Percentiles rank a stretch among this genome's conserved stretches.
Conservation (phyloP, 2,888 invertebrate genomes). For the Orthonychiurus folsomi region DNA sequence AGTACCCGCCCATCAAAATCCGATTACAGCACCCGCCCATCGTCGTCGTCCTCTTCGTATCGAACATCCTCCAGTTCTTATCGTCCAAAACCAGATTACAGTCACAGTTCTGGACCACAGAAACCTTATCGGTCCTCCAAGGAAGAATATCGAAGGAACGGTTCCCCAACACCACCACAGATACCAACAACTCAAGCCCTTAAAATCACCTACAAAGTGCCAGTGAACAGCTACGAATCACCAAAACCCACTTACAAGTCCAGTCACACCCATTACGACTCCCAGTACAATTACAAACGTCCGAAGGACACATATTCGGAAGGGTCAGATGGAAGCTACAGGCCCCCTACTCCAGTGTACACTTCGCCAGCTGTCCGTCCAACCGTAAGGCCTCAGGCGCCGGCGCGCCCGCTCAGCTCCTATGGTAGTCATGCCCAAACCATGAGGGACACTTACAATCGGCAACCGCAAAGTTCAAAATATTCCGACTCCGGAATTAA, state of each 20-base stretch:
- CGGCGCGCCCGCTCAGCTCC: background rate
- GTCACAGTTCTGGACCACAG: background rate
- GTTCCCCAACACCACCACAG: background rate
- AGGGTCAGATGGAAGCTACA: constrained; percentile 7
- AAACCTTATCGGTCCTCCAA: background rate
- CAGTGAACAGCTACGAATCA: background rate
- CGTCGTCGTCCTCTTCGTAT: background rate
- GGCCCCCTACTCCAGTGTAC: constrained; percentile 7
- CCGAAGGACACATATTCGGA: background rate
- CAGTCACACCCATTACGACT: background rate
- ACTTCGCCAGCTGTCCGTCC: constrained; percentile 3
- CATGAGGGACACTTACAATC: background rate
- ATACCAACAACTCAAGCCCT: background rate
- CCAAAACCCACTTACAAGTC: background rate
- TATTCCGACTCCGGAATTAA: background rate
- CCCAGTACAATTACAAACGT: background rate
- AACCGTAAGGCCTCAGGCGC: background rate
- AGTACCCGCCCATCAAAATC: background rate
- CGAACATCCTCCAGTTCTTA: background rate
- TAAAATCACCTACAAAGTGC: background rate
- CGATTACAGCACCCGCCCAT: background rate
- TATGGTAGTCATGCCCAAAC: background rate
- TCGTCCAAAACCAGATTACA: constrained; percentile 2
- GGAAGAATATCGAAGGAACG: background rate
- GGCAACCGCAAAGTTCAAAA: constrained; percentile 4